Evolutionary conservation across 2,888 invertebrate genomes (phyloP), one percentile per base, ranked within the genome.

Genomic region (Polymixis lichenea): DNA sequence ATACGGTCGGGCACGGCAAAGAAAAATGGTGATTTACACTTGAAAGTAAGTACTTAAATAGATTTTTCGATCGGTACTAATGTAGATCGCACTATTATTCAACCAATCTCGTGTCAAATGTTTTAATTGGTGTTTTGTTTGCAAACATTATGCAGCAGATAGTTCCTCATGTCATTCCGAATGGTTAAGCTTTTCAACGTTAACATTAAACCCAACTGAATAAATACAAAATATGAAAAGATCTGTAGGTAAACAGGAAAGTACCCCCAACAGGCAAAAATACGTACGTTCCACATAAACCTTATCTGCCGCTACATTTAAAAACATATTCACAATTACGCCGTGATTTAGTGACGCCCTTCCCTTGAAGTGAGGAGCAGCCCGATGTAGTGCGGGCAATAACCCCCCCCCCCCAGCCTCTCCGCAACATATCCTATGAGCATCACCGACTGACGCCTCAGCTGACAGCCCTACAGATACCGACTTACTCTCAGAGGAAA

Each of bases 401-500:
- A 17, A 1, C 9, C 22, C 32, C n/a, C 15, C 17, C 32, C 11
- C 15, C 28, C 43, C 1, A 55, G n/a, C 22, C 61, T n/a, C 66
- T 49, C 61, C 74, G 56, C 66, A 56, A 75, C 85, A 80, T 86
- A 82, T 86, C 88, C 89, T 81, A 84, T 87, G 89, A 84, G 80
- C 86, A 85, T 85, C 86, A 89, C 80, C 78, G 85, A 86, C 85
- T 89, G 90, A 89, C 87, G 91, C 86, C 89, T 86, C 90, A 88
- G 89, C 92, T 91, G 91, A 90, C 92, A 90, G 85, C 91, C 89
- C 89, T 84, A 86, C 90, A 91, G 91, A 91, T 91, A 92, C 89
- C 89, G 88, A 90, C 89, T 88, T 89, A 91, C 92, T 91, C 93
- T 93, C 92, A 81, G 83, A 91, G 91, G 92, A 90, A 93, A 92